These are phyloP conservation scores for Oceanodroma leucorhoa DNA, from an alignment of 2,797 vertebrate species.

Conservation along the genomic window DNA sequence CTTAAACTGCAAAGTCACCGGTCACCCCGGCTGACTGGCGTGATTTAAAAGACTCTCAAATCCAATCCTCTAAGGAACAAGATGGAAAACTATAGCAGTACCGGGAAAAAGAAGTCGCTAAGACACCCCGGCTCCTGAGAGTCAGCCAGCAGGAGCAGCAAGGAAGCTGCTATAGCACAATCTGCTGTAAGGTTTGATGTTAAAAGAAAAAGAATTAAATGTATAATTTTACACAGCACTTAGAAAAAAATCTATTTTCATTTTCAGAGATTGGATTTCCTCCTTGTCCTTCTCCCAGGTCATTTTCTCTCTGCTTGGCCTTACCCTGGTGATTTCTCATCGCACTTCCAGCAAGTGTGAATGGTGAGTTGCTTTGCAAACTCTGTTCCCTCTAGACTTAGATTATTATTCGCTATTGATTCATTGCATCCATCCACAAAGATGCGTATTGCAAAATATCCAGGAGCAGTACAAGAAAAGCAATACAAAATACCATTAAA, in stretches of 20 bases:
- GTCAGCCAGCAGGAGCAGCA: not conserved
- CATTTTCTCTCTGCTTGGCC: conserved; percentile 23
- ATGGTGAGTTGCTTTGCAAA: conserved; percentile 41
- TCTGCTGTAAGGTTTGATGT: conserved; percentile 21
- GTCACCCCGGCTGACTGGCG: not conserved
- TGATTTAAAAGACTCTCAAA: conserved; percentile 41
- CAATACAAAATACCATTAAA: conserved; percentile 63
- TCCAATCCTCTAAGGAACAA: conserved; percentile 13
- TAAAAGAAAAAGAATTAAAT: conserved; percentile 62
- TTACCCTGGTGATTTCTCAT: conserved; percentile 43
- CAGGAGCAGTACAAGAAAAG: conserved; percentile 60
- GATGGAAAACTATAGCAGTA: conserved; percentile 19
- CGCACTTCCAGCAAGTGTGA: conserved; percentile 32
- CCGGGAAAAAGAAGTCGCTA: conserved; percentile 6
- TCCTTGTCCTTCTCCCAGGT: conserved; percentile 59
- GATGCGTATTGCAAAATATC: conserved; percentile 43
- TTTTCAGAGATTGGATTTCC: conserved; percentile 65
- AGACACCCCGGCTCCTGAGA: conserved; percentile 21
- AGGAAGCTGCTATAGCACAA: conserved; percentile 21
- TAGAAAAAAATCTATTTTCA: conserved; percentile 68
- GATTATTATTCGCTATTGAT: conserved; percentile 65
- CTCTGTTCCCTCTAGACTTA: conserved; percentile 41
- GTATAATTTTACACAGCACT: conserved; percentile 66
- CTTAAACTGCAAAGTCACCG: not conserved
- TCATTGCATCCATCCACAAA: conserved; percentile 61